Percentiles rank a stretch among this genome's conserved stretches.
Conservation (phyloP, 2,113 vertebrate species). For the Hyperopisus bebe region DNA sequence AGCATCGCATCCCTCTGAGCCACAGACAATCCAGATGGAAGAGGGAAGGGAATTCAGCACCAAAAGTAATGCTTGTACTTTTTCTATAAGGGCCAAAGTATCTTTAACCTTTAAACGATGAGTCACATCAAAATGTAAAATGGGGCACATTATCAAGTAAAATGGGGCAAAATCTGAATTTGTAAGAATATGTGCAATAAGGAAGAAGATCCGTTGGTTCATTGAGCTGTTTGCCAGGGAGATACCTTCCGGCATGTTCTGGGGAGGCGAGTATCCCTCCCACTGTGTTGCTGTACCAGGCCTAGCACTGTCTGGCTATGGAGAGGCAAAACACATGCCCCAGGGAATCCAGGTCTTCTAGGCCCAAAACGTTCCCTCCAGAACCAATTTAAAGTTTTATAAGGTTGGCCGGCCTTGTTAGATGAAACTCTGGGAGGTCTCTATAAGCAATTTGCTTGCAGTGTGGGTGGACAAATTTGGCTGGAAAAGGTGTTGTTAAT, state of each 20-base stretch:
- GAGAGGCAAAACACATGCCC: not conserved
- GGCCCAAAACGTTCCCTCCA: not conserved
- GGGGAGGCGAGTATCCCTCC: not conserved
- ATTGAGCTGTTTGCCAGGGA: not conserved
- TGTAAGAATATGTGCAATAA: not conserved
- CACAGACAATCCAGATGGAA: not conserved
- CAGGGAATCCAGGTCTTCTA: not conserved
- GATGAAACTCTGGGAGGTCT: not conserved
- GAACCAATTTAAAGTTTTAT: conserved; percentile 6
- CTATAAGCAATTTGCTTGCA: not conserved
- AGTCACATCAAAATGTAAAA: not conserved
- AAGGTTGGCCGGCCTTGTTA: conserved; percentile 1
- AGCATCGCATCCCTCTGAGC: not conserved
- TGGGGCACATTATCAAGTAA: not conserved
- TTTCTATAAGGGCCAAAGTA: not conserved
- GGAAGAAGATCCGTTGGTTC: not conserved
- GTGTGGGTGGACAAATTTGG: not conserved
- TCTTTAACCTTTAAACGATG: not conserved
- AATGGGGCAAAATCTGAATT: not conserved
- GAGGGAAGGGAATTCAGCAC: not conserved
- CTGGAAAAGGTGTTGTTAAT: not conserved
- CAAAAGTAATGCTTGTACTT: not conserved
- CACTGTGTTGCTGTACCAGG: not conserved
- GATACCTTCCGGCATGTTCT: not conserved
- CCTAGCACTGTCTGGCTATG: not conserved